Evolutionary conservation across 2,888 invertebrate genomes (phyloP).

Genomic region (Orthonychiurus folsomi): DNA sequence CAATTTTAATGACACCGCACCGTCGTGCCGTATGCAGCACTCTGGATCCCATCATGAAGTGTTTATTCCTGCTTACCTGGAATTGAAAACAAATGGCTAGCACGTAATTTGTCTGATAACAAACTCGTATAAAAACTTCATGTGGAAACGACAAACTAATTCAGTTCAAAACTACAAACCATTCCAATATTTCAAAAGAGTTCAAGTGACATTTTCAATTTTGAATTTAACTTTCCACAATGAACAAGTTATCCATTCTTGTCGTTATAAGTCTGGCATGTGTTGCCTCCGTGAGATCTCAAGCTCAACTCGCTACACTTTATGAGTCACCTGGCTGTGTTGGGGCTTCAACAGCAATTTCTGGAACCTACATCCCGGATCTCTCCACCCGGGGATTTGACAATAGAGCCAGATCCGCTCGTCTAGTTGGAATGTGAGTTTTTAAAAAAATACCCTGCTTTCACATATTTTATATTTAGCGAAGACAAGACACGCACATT

Average conservation of each 20-base stretch:
- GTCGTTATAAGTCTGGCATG: not conserved
- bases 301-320: not conserved
- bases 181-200: too few relatives aligned
- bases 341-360: constrained; percentile 10
- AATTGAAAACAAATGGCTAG: too few relatives aligned
- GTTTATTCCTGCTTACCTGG: too few relatives aligned
- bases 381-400: constrained; percentile 8
- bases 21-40: too few relatives aligned
- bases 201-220: too few relatives aligned
- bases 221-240: too few relatives aligned
- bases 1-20: too few relatives aligned
- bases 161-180: too few relatives aligned
- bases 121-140: too few relatives aligned
- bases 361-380: constrained; percentile 9
- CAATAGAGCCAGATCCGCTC: constrained; percentile 14
- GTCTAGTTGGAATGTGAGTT: constrained; percentile 19
- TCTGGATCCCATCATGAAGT: too few relatives aligned
- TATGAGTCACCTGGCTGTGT: not conserved
- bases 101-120: too few relatives aligned
- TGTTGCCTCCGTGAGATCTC: not conserved
- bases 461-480: not conserved
- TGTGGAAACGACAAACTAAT: too few relatives aligned
- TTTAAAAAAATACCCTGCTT: not conserved
- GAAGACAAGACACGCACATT: not conserved
- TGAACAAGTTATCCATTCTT: not conserved